Conservation (phyloP, 2,113 vertebrate genomes). For the Campylomormyrus numenius region DNA sequence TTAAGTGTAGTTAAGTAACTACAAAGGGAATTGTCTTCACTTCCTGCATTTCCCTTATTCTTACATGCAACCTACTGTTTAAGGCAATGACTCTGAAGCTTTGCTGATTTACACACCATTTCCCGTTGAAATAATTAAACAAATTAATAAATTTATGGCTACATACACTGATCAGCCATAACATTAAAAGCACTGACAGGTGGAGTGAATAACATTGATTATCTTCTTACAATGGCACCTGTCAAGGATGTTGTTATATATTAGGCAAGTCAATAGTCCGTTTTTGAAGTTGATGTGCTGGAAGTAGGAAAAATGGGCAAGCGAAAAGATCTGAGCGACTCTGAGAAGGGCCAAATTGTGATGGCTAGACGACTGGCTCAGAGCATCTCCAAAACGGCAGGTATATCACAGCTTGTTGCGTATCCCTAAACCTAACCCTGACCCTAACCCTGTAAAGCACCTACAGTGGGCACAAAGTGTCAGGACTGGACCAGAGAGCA, state of each 20-base stretch:
- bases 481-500: not conserved
- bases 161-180: not conserved
- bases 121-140: not conserved
- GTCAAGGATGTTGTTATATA: not conserved
- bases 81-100: not conserved
- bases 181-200: not conserved
- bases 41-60: constrained; percentile 26
- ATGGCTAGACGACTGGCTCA: not conserved
- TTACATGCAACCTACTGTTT: not conserved
- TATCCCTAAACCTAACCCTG: no score
- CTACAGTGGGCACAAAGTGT: not conserved
- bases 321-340: not conserved
- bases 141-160: not conserved
- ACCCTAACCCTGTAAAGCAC: not conserved
- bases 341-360: not conserved
- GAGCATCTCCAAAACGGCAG: not conserved
- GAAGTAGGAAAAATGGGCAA: not conserved
- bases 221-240: not conserved
- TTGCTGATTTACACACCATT: not conserved
- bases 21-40: constrained; percentile 56
- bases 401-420: not conserved
- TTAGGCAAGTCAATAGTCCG: not conserved
- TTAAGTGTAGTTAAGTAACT: constrained; percentile 71
- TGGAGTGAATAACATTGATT: not conserved
- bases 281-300: not conserved